Evolutionary conservation across 2,797 vertebrate genomes (phyloP), one percentile per base, ranked within the genome.

Genomic region (Odontamblyopus rebecca): DNA sequence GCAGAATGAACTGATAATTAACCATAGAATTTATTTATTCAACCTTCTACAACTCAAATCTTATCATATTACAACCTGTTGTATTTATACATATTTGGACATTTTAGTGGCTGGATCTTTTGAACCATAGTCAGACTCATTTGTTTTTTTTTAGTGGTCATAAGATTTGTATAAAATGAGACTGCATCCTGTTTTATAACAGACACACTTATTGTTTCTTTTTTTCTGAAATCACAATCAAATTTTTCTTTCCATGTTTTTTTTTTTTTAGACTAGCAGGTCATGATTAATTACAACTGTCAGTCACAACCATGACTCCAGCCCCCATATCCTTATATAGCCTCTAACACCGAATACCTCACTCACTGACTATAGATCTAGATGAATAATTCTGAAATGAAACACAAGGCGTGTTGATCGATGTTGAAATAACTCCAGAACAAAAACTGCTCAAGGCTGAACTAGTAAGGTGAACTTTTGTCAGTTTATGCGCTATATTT

Each of bases 381-480:
- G 13, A 30, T 48, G 56, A 76, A 57, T 54, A 32, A 68, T 76
- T 80, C 72, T 38, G 18, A 62, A 5, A 11, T 30, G 59, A 30
- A 29, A 30, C 66, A 72, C 27, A 62, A 74, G 15, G 61, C 44
- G 8, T 27, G 15, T 35, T 48, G 16, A 38, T 74, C 26, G 38
- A 64, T 44, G 63, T 72, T 78, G 57, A 51, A 69, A 50, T 57
- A 61, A 18, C 59, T 73, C 62, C 15, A 51, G 61, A 68, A 67
- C 16, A 68, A 73, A 69, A 61, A 19, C 57, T 61, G n/a, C 18
- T 71, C 57, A 67, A 70, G 13, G 61, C 13, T 66, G 65, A 69
- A 68, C 44, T 65, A 38, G 54, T 64, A 62, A 61, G 7, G 27
- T 16, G 56, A 61, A 64, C 16, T 27, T 2, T 50, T 62, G 53